Base-by-base conservation (phyloP, 2,113 vertebrate species). In the Chauna torquata region DNA sequence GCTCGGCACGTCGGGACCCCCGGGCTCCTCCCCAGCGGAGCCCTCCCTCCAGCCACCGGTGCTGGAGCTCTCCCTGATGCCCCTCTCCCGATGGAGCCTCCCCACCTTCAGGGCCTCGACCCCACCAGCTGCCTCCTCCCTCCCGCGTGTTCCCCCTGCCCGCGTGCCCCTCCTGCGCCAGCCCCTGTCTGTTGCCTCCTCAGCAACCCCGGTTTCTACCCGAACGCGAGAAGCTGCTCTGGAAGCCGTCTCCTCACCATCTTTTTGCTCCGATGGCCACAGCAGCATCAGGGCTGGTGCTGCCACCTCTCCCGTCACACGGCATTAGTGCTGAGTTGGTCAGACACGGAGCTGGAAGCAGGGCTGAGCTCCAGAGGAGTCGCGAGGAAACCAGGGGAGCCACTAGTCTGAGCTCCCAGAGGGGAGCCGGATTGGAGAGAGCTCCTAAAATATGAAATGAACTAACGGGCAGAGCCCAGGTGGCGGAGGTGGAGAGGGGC, bases 21-120 rank as follows among this genome's bases (percentile, higher is more conserved):
- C 7, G 28, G 7, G 61, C 62, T 30, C n/a, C 32, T 15, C 52
- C 8, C 32, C 34, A 24, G 13, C 24, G 22, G 12, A 12, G 22
- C 38, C 45, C 2, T 5, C 32, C 5, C 34, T 15, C 8, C 5
- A 4, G 15, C 64, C n/a, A 0, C 11, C 4, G 3, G 44, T 16
- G 6, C 74, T 28, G 77, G 32, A 4, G 8, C 57, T 4, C n/a
- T 9, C 1, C 38, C 45, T 12, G 9, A 2, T 32, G 15, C 40
- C 32, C 34, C 8, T 8, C 22, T 25, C n/a, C 22, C 10, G 7
- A 27, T 16, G 23, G 3, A 71, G 0, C 42, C 45, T 20, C 27
- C 34, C 54, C 40, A 9, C 23, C 28, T 9, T 24, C 4, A 18
- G 27, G 59, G n/a, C 38, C 19, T 50, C 32, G 18, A 5, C 45